Conservation (phyloP, 2,888 invertebrate genomes). For the Pseudococcus longispinus region DNA sequence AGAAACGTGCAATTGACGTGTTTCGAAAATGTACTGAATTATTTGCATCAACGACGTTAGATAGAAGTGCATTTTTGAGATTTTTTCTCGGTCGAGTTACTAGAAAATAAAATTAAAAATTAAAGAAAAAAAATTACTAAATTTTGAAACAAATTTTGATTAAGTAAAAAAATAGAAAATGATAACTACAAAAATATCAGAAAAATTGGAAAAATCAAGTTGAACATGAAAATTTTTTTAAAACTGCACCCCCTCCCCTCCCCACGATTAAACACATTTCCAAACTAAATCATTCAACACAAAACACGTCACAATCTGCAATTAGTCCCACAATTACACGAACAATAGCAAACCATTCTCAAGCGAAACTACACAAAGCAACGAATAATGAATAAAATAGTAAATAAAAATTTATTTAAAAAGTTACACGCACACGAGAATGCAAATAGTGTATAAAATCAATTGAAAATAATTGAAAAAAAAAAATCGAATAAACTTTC, state of each 20-base stretch:
- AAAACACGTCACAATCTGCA: not conserved
- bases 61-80: not conserved
- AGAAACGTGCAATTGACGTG: not conserved
- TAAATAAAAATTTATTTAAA: constrained; percentile 17
- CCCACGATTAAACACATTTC: not conserved
- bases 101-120: not conserved
- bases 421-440: not conserved
- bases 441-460: constrained; percentile 23
- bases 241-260: not conserved
- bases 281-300: not conserved
- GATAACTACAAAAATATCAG: not conserved
- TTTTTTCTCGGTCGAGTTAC: not conserved
- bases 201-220: not conserved
- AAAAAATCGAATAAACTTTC: not conserved
- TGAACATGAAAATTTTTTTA: not conserved
- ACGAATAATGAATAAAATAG: not conserved
- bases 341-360: not conserved
- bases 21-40: too few relatives aligned
- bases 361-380: not conserved
- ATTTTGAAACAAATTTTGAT: not conserved
- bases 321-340: not conserved
- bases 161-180: not conserved
- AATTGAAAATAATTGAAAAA: not conserved
- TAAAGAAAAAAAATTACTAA: not conserved
- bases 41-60: too few relatives aligned